Conservation (phyloP, 1,140 invertebrate species). For the Linepithema humile region DNA sequence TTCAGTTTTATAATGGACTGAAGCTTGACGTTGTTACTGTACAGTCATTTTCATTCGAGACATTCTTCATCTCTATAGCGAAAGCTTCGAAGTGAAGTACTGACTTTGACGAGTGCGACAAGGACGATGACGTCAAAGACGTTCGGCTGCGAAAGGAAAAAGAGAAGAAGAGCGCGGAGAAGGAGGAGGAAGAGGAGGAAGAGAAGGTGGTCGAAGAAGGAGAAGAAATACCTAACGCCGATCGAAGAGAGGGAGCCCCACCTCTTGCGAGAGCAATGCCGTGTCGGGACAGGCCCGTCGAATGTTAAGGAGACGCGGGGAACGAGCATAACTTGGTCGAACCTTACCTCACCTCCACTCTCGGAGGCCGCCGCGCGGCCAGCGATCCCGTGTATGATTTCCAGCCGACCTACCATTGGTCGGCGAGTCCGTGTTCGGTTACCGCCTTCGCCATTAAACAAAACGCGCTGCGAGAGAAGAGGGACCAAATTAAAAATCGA, state of each 20-base stretch:
- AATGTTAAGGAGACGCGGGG: slow-evolving; percentile 79
- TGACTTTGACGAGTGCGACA: slow-evolving; percentile 17
- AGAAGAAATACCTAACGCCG: slow-evolving; percentile 72
- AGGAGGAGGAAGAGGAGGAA: slow-evolving; percentile 18
- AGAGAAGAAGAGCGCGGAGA: slow-evolving; percentile 36
- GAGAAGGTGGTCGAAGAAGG: slow-evolving; percentile 52
- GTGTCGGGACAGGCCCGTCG: slow-evolving; percentile 79
- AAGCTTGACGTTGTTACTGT: no score
- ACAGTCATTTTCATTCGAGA: neutral
- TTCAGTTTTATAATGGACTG: neutral
- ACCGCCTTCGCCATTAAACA: slow-evolving; percentile 79
- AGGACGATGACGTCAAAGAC: slow-evolving; percentile 46
- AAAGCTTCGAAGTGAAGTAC: neutral
- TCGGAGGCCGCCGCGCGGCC: slow-evolving; percentile 69
- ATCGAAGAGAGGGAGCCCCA: slow-evolving; percentile 77
- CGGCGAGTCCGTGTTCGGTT: slow-evolving; percentile 72
- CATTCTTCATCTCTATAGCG: no score
- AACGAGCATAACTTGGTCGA: slow-evolving; percentile 75
- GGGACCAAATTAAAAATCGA: slow-evolving; percentile 73
- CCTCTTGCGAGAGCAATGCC: slow-evolving; percentile 72
- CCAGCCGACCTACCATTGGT: slow-evolving; percentile 78
- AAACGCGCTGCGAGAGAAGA: slow-evolving; percentile 71
- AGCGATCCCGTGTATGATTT: slow-evolving; percentile 80
- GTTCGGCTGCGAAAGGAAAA: slow-evolving; percentile 37
- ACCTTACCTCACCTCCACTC: slow-evolving; percentile 75